phyloP scores from a whole-genome alignment of 2,797 vertebrate genomes.

The Muraenolepis orangiensis region DNA sequence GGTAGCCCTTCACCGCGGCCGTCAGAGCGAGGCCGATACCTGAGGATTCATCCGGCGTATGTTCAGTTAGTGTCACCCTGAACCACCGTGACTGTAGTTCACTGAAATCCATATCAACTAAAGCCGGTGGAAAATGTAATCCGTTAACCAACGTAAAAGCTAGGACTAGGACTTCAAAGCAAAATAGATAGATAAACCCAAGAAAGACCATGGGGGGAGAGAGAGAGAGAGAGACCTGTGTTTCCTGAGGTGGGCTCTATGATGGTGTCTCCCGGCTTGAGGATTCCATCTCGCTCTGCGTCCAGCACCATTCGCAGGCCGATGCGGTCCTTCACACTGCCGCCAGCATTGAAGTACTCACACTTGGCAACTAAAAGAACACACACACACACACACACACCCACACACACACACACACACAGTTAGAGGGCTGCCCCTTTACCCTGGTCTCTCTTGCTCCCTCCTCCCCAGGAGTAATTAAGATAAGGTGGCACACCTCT shows the following conservation, averaged over 20 bases:
- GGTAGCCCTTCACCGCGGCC: slow-evolving; percentile 94
- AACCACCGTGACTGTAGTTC: too few species aligned
- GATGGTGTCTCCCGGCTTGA: slow-evolving; percentile 85
- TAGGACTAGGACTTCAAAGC: too few species aligned
- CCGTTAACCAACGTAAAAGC: too few species aligned
- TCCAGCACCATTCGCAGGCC: slow-evolving; percentile 87
- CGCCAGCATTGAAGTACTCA: slow-evolving; percentile 85
- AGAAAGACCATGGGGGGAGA: background rate
- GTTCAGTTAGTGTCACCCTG: too few species aligned
- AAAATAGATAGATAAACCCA: too few species aligned
- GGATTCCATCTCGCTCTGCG: slow-evolving; percentile 75
- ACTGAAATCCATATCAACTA: too few species aligned
- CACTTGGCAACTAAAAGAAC: slow-evolving; percentile 83
- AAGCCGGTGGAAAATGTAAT: too few species aligned
- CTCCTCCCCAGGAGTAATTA: too few species aligned
- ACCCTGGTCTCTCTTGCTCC: too few species aligned
- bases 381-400: slow-evolving; percentile 8
- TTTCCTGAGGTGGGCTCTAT: slow-evolving; percentile 90
- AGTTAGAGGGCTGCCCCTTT: too few species aligned
- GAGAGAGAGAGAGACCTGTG: slow-evolving; percentile 71
- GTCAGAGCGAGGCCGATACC: slow-evolving; percentile 93
- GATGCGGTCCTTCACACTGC: slow-evolving; percentile 88
- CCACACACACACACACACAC: slow-evolving; percentile 7
- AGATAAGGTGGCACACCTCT: too few species aligned
- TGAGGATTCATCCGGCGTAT: too few species aligned